Evolutionary conservation across 2,113 vertebrate genomes (phyloP).

Genomic region (Echinops telfairi): DNA sequence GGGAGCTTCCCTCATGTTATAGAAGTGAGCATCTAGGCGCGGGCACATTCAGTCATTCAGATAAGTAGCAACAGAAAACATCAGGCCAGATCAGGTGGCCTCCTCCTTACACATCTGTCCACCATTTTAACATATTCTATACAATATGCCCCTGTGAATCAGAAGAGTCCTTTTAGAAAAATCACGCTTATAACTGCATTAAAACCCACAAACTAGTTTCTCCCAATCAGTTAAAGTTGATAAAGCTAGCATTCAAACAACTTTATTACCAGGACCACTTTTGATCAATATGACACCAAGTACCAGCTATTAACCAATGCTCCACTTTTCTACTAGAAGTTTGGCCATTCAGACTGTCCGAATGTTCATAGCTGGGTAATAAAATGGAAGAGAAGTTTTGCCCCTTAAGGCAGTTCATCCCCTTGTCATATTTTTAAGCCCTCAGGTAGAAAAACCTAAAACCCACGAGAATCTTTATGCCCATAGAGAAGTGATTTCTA

Average conservation of each 20-base stretch:
- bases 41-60: neutral
- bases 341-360: slow-evolving; percentile 50
- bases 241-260: slow-evolving; percentile 54
- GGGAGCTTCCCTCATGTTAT: neutral
- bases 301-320: slow-evolving; percentile 56
- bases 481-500: slow-evolving; percentile 85
- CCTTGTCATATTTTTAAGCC: slow-evolving; percentile 82
- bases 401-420: slow-evolving; percentile 81
- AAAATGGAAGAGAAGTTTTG: slow-evolving; percentile 73
- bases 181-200: slow-evolving; percentile 71
- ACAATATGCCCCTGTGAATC: slow-evolving; percentile 77
- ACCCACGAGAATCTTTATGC: slow-evolving; percentile 80
- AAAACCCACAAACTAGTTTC: slow-evolving; percentile 58
- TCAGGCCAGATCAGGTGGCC: neutral
- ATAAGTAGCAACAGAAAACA: slow-evolving; percentile 12
- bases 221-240: slow-evolving; percentile 56
- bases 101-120: neutral
- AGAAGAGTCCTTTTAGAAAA: slow-evolving; percentile 80
- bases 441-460: slow-evolving; percentile 75
- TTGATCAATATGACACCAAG: slow-evolving; percentile 60
- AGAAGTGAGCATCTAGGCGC: neutral
- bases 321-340: slow-evolving; percentile 45
- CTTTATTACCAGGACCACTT: slow-evolving; percentile 5
- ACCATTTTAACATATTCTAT: neutral
- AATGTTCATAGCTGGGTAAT: slow-evolving; percentile 64